These are phyloP conservation scores for Champsocephalus gunnari DNA, from an alignment of 2,797 vertebrate species.

Conservation along the genomic window DNA sequence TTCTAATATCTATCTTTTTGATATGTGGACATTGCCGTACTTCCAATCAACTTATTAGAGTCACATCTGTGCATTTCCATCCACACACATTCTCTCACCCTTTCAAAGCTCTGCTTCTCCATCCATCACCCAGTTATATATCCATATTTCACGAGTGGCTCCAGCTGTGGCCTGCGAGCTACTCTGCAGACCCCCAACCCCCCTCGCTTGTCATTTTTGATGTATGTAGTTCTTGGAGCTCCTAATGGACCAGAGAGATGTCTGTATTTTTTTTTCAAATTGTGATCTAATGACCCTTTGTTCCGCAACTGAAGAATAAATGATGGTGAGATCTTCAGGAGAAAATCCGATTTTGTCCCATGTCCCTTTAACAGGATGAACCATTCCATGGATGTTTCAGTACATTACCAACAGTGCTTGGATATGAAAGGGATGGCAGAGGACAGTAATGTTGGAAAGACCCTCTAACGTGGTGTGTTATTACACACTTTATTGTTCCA, in stretches of 20 bases:
- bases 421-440: no score
- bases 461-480: no score
- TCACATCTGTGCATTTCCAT: not conserved
- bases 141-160: not conserved
- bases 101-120: not conserved
- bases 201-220: constrained; percentile 3
- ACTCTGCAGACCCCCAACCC: not conserved
- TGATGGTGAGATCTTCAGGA: not conserved
- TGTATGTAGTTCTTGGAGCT: not conserved
- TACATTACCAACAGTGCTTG: no score
- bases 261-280: not conserved
- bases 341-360: not conserved
- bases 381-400: not conserved
- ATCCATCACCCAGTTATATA: not conserved
- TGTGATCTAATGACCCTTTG: not conserved
- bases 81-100: not conserved
- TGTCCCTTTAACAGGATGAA: not conserved
- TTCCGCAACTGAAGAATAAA: not conserved
- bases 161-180: constrained; percentile 4
- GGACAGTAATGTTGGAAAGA: no score
- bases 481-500: no score
- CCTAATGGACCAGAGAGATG: not conserved
- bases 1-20: not conserved
- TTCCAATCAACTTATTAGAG: not conserved
- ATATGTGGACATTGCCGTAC: not conserved